A percentile compares a stretch with the other conserved stretches of the same genome.
Evolutionary conservation across 2,113 vertebrate genomes (phyloP).

Genomic region (Muscicapa adusta): DNA sequence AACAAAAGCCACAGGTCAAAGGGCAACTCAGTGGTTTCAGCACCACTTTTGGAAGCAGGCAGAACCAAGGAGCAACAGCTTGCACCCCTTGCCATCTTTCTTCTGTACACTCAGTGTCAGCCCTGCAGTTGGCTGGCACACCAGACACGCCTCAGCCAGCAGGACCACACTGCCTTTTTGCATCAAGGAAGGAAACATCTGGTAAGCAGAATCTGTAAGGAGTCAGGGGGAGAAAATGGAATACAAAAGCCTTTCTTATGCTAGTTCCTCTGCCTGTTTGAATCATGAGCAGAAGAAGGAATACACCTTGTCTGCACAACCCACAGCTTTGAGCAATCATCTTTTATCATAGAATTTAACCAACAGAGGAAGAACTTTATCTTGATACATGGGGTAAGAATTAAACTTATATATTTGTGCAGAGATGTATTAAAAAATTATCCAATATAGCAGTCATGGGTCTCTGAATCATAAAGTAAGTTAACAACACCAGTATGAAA

Average conservation of each 20-base stretch:
- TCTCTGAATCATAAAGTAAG: slow-evolving; percentile 6
- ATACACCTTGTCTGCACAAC: background rate
- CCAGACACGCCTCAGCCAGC: slow-evolving; percentile 29
- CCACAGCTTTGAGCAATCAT: background rate
- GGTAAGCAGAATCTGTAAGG: slow-evolving; percentile 3
- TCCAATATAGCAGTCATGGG: background rate
- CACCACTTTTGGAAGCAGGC: background rate
- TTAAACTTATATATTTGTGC: background rate
- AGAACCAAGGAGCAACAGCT: background rate
- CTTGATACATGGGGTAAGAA: background rate
- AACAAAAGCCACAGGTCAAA: background rate
- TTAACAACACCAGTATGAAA: slow-evolving; percentile 41
- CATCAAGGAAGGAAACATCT: slow-evolving; percentile 47
- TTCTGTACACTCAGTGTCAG: background rate
- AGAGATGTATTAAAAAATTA: slow-evolving; percentile 40
- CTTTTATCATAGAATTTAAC: background rate
- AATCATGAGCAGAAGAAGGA: background rate
- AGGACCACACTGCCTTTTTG: slow-evolving; percentile 29
- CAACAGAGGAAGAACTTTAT: background rate
- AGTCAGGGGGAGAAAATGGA: background rate
- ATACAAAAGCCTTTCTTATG: background rate
- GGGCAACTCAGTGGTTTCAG: background rate
- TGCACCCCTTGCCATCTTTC: background rate
- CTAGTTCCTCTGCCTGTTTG: background rate
- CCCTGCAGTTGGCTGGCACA: background rate